A percentile compares a stretch with the other conserved stretches of the same genome.
These are phyloP conservation scores for Tiphia femorata DNA, from an alignment of 2,888 invertebrate genomes.

Conservation along the genomic window DNA sequence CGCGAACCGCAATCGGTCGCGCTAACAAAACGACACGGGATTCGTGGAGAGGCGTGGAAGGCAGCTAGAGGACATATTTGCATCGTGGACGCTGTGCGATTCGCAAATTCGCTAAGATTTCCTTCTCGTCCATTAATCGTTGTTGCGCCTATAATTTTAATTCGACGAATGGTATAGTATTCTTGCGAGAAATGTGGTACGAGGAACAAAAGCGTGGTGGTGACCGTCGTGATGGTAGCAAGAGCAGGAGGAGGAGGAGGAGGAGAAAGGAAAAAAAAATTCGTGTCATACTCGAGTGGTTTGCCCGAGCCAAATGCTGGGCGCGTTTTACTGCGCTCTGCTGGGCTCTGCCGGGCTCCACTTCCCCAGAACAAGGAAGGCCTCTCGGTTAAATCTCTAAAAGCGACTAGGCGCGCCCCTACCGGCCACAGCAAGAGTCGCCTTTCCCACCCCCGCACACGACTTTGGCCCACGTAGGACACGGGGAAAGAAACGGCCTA, in stretches of 20 bases:
- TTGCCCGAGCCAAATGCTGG: conserved; percentile 41
- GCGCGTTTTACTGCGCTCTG: conserved; percentile 45
- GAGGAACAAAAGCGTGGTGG: conserved; percentile 12
- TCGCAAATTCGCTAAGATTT: too few species aligned
- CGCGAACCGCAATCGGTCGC: too few species aligned
- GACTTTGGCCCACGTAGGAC: too few species aligned
- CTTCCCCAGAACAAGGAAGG: conserved; percentile 47
- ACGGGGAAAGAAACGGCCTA: too few species aligned
- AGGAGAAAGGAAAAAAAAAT: conserved; percentile 19
- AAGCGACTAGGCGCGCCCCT: conserved; percentile 38
- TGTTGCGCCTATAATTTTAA: too few species aligned
- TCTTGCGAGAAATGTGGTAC: too few species aligned
- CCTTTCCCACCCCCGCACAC: not conserved
- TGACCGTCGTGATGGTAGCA: conserved; percentile 8
- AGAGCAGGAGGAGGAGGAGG: conserved; percentile 10
- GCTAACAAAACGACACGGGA: too few species aligned
- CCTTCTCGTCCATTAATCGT: too few species aligned
- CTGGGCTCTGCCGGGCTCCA: conserved; percentile 42
- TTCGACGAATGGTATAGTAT: too few species aligned
- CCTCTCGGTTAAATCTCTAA: conserved; percentile 46
- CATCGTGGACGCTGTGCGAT: too few species aligned
- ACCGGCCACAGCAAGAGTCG: not conserved
- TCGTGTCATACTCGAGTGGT: conserved; percentile 49
- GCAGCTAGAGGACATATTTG: too few species aligned
- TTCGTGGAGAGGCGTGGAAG: too few species aligned